Percentiles rank a stretch among this genome's conserved stretches.
Conservation (phyloP, 2,113 vertebrate species). For the Rhabdornis inornatus region DNA sequence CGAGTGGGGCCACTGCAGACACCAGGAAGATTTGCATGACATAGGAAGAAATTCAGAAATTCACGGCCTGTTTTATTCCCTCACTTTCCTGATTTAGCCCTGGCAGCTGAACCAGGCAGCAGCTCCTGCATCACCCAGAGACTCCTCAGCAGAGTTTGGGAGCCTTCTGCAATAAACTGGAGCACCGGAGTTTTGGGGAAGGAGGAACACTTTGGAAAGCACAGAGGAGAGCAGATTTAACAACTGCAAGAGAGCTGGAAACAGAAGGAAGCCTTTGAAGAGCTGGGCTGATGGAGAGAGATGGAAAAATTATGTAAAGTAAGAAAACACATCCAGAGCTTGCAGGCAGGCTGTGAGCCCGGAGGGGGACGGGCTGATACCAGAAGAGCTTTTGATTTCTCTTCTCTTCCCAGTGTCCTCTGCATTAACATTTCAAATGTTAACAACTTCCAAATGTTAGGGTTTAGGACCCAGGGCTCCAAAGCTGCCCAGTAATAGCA, state of each 20-base stretch:
- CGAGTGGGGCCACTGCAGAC: fast-evolving
- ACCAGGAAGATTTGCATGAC: not conserved
- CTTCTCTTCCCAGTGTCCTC: not conserved
- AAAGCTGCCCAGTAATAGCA: fast-evolving
- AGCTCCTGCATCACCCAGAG: not conserved
- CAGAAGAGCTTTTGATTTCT: not conserved
- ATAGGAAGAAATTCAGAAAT: not conserved
- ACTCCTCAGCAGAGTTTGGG: not conserved
- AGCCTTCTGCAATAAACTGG: not conserved
- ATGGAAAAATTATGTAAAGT: constrained; percentile 37
- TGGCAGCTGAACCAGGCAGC: not conserved
- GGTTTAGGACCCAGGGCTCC: not conserved
- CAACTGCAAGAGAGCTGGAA: constrained; percentile 14
- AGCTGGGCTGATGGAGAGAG: constrained; percentile 13
- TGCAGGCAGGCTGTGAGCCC: not conserved
- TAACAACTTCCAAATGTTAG: not conserved
- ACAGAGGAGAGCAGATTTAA: not conserved
- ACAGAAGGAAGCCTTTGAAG: constrained; percentile 43
- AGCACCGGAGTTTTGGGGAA: not conserved
- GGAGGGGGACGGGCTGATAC: not conserved
- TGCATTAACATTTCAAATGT: not conserved
- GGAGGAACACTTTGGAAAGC: not conserved
- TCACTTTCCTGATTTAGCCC: not conserved
- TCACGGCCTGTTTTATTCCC: not conserved
- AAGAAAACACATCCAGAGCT: not conserved